Percentiles rank a stretch among this genome's conserved stretches.
phyloP scores from a whole-genome alignment of 2,113 vertebrate species.

The Lontra canadensis region DNA sequence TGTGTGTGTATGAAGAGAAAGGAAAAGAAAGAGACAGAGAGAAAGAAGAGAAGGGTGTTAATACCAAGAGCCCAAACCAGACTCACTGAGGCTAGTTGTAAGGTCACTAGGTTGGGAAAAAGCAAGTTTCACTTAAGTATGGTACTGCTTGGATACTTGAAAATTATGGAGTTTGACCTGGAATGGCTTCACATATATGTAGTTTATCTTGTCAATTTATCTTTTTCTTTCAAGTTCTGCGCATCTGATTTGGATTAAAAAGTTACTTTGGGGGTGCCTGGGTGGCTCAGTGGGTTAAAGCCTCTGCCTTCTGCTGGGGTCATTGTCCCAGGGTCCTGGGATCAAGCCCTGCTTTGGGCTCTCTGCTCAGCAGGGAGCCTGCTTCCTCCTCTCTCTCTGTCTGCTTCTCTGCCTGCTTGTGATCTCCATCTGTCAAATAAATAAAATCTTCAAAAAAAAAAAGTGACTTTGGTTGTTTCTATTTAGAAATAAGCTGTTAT shows the following conservation, averaged over 20 bases:
- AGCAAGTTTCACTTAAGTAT: background rate
- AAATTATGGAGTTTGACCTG: background rate
- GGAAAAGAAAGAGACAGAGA: background rate
- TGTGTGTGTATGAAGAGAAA: background rate
- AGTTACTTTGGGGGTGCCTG: background rate
- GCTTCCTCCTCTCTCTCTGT: no score
- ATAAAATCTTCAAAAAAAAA: no score
- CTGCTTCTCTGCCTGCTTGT: background rate
- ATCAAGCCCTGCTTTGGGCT: fast-evolving
- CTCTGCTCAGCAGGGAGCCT: no score
- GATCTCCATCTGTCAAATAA: no score
- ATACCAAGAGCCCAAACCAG: background rate
- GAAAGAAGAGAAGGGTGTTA: background rate
- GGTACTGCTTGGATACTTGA: background rate
- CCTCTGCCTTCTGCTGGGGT: no score
- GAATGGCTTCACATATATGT: background rate
- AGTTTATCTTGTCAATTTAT: background rate
- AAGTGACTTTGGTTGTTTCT: background rate
- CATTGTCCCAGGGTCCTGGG: no score
- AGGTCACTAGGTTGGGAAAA: background rate
- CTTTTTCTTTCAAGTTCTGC: background rate
- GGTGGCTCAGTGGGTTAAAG: no score
- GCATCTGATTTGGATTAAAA: background rate
- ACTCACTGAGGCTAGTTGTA: background rate
- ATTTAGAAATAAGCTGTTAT: background rate